These are phyloP conservation scores for Polyommatus iphigenia DNA, from an alignment of 2,888 invertebrate species.

Conservation along the genomic window DNA sequence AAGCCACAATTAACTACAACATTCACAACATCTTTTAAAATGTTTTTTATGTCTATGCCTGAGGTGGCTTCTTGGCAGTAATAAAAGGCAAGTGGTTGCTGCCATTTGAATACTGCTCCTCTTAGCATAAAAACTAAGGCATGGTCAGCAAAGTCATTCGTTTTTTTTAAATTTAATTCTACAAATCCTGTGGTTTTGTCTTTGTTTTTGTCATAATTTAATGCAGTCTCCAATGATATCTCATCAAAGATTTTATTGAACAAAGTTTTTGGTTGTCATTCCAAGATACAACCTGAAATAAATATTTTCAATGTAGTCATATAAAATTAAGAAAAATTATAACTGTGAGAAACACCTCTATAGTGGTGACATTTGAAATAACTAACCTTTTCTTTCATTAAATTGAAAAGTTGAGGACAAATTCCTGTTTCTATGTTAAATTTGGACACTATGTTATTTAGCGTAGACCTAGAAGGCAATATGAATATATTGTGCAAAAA, in stretches of 20 bases:
- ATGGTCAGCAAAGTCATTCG: conserved; percentile 34
- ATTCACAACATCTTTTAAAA: conserved; percentile 31
- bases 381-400: conserved; percentile 9
- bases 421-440: not conserved
- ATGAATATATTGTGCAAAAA: conserved; percentile 28
- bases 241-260: conserved; percentile 44
- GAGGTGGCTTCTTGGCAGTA: conserved; percentile 35
- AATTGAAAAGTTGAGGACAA: not conserved
- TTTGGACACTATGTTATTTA: not conserved
- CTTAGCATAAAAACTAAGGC: conserved; percentile 37
- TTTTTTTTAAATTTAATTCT: conserved; percentile 33
- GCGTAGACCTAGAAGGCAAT: conserved; percentile 26
- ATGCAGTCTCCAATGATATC: conserved; percentile 38
- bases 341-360: not conserved
- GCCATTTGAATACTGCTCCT: conserved; percentile 35
- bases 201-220: conserved; percentile 38
- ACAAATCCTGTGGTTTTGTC: conserved; percentile 37
- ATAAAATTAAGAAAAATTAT: not conserved
- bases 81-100: conserved; percentile 39
- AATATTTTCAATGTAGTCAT: not conserved
- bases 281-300: conserved; percentile 30
- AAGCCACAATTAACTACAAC: conserved; percentile 36
- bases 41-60: conserved; percentile 33
- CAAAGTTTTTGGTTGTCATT: conserved; percentile 38
- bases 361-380: not conserved